phyloP scores from a whole-genome alignment of 2,113 vertebrate genomes.

The Nannospalax galili region DNA sequence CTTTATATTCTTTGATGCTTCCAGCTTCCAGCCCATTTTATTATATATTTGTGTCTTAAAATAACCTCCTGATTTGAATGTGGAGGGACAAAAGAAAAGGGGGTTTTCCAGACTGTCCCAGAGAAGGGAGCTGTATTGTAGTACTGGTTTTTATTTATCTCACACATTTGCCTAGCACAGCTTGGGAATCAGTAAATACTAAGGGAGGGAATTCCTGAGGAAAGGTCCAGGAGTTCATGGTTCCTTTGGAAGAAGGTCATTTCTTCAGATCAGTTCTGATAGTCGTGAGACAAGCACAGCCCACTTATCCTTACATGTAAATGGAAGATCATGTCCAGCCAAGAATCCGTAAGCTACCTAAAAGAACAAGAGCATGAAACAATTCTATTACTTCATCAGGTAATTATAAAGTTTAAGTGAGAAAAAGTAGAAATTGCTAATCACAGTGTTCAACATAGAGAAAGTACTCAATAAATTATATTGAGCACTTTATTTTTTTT shows the following conservation, averaged over 20 bases:
- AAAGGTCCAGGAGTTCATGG: constrained; percentile 31
- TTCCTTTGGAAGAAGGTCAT: not conserved
- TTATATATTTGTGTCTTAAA: not conserved
- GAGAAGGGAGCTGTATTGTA: not conserved
- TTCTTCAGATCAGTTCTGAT: not conserved
- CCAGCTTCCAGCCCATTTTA: not conserved
- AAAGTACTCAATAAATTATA: constrained; percentile 11
- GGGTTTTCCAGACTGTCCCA: not conserved
- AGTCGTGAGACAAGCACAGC: constrained; percentile 18
- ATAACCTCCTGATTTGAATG: not conserved
- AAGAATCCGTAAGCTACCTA: constrained; percentile 18
- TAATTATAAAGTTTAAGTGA: constrained; percentile 42
- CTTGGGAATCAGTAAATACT: not conserved
- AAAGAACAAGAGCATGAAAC: constrained; percentile 15
- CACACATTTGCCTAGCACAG: not conserved
- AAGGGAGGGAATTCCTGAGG: not conserved
- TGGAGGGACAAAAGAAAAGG: not conserved
- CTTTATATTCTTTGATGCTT: not conserved
- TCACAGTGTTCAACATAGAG: not conserved
- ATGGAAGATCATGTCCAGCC: not conserved
- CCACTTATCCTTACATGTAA: constrained; percentile 25
- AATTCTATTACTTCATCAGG: not conserved
- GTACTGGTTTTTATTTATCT: not conserved
- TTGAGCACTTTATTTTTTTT: no score
- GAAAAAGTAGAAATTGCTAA: constrained; percentile 43